These are phyloP conservation scores for Halcyon malimbica DNA, from an alignment of 2,113 vertebrate genomes.

Conservation along the genomic window DNA sequence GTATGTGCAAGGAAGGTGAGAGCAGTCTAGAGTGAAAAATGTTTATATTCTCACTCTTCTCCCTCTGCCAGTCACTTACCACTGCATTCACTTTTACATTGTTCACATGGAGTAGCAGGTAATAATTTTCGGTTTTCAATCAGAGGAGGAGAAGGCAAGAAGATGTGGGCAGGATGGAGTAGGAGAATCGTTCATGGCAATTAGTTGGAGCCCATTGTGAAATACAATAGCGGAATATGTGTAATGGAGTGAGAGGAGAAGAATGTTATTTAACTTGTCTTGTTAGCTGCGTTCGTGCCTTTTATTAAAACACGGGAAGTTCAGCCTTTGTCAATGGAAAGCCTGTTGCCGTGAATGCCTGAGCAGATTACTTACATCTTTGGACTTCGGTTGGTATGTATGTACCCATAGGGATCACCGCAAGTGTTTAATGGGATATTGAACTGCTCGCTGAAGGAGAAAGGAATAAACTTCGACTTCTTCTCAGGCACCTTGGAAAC, in stretches of 20 bases:
- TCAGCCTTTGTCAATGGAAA: neutral
- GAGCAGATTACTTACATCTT: neutral
- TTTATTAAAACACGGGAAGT: neutral
- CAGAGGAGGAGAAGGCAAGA: neutral
- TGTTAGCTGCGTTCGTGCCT: neutral
- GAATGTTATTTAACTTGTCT: neutral
- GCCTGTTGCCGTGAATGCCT: neutral
- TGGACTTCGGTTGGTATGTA: neutral
- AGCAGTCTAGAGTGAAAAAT: neutral
- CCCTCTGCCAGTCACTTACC: neutral
- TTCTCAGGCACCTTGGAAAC: neutral
- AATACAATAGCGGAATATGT: neutral
- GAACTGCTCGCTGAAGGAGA: neutral
- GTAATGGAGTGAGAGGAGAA: neutral
- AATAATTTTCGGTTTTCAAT: neutral
- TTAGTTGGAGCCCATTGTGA: neutral
- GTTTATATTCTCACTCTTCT: neutral
- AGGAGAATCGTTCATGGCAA: neutral
- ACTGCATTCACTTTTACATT: neutral
- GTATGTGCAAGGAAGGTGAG: neutral
- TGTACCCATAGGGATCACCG: neutral
- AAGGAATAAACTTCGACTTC: neutral
- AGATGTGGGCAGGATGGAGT: neutral
- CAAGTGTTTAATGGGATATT: constrained; percentile 16
- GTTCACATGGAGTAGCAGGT: neutral